Percentiles rank a stretch among this genome's conserved stretches.
phyloP scores from a whole-genome alignment of 1,140 invertebrate genomes.

The Harlomillsia oculata region DNA sequence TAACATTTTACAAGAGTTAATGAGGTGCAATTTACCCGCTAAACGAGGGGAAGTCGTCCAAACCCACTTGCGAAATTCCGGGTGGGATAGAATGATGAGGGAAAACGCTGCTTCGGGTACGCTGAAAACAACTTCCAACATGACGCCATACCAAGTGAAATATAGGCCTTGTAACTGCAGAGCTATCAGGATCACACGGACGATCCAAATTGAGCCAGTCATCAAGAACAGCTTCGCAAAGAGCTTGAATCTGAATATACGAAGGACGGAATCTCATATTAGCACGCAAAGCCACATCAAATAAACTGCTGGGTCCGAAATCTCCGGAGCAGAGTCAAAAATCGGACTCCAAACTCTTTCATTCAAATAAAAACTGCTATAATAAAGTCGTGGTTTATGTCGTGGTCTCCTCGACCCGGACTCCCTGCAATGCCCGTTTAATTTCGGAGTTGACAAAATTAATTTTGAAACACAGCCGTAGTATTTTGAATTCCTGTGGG shows the following conservation, averaged over 20 bases:
- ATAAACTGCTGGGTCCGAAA: not conserved
- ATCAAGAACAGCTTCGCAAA: slow-evolving; percentile 21
- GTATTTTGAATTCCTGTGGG: too few species aligned
- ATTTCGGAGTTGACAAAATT: too few species aligned
- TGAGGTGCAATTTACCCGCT: too few species aligned
- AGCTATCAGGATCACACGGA: slow-evolving; percentile 13
- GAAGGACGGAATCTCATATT: not conserved
- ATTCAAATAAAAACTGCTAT: not conserved
- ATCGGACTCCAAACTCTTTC: not conserved
- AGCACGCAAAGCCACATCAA: not conserved
- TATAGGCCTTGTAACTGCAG: slow-evolving; percentile 12
- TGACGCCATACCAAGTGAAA: slow-evolving; percentile 14
- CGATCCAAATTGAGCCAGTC: slow-evolving; percentile 23
- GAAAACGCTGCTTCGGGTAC: slow-evolving; percentile 18
- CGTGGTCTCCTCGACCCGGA: too few species aligned
- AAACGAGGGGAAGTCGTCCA: too few species aligned
- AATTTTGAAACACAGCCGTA: too few species aligned
- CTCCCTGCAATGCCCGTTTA: too few species aligned
- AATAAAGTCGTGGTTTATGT: slow-evolving; percentile 1
- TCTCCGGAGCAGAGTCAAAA: not conserved
- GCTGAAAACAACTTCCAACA: slow-evolving; percentile 10
- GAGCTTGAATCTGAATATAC: not conserved
- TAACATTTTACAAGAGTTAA: too few species aligned
- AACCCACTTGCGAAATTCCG: too few species aligned
- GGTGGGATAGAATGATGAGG: slow-evolving; percentile 12